phyloP scores from a whole-genome alignment of 2,888 invertebrate species.

The Dorcus parallelipipedus region DNA sequence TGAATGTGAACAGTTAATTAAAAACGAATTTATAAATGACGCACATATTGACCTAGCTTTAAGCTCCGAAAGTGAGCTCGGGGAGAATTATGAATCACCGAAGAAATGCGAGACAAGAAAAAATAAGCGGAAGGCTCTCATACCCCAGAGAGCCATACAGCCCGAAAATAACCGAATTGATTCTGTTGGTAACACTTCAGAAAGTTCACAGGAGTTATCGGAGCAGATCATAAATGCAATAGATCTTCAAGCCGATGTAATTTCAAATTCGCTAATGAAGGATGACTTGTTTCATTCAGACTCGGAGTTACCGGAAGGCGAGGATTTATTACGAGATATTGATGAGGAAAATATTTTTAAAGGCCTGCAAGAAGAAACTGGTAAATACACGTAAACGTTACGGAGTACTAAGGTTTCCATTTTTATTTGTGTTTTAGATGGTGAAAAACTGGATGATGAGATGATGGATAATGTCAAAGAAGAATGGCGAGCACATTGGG shows the following conservation, averaged over 20 bases:
- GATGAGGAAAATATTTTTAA: slow-evolving; percentile 43
- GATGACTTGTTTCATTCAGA: slow-evolving; percentile 24
- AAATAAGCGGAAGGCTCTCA: slow-evolving; percentile 39
- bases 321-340: slow-evolving; percentile 36
- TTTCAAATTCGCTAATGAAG: slow-evolving; percentile 12
- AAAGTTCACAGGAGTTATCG: slow-evolving; percentile 36
- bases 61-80: slow-evolving; percentile 19
- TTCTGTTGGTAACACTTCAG: slow-evolving; percentile 34
- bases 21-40: slow-evolving; percentile 24
- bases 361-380: slow-evolving; percentile 40
- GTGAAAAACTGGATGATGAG: slow-evolving; percentile 40
- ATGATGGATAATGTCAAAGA: slow-evolving; percentile 51
- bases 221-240: slow-evolving; percentile 18
- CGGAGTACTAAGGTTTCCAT: not conserved
- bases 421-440: slow-evolving; percentile 26
- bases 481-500: slow-evolving; percentile 49
- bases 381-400: slow-evolving; percentile 21
- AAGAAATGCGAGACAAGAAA: slow-evolving; percentile 29
- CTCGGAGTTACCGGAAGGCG: slow-evolving; percentile 30
- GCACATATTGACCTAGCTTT: slow-evolving; percentile 22
- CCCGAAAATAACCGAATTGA: slow-evolving; percentile 33
- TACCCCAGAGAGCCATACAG: slow-evolving; percentile 41
- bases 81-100: slow-evolving; percentile 21
- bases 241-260: slow-evolving; percentile 2
- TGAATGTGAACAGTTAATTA: slow-evolving; percentile 24